Evolutionary conservation across 2,888 invertebrate species (phyloP).

Genomic region (Tetramorium bicarinatum): DNA sequence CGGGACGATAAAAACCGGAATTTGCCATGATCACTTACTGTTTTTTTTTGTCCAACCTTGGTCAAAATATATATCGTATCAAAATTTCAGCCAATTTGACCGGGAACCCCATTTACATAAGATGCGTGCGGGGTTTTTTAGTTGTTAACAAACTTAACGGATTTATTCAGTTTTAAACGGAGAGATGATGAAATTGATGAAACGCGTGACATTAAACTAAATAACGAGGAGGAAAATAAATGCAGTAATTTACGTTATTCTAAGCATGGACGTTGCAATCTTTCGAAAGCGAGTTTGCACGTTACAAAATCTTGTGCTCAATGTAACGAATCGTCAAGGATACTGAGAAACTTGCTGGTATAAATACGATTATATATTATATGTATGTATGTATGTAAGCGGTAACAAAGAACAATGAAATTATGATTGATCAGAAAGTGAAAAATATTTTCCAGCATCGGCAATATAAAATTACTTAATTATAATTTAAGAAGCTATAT

Average conservation of each 20-base stretch:
- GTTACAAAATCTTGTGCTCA: slow-evolving; percentile 1
- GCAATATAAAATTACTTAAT: neutral
- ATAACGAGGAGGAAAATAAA: neutral
- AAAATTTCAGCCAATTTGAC: no score
- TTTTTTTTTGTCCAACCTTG: no score
- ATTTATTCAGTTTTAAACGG: neutral
- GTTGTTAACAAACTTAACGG: neutral
- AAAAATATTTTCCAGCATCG: slow-evolving; percentile 1
- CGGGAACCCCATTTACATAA: no score
- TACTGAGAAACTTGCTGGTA: slow-evolving; percentile 4
- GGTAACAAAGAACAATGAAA: neutral
- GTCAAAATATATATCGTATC: no score
- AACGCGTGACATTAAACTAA: neutral
- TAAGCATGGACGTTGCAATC: slow-evolving; percentile 1
- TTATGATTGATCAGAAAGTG: neutral
- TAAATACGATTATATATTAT: neutral
- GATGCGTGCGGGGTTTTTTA: no score
- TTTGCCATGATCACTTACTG: no score
- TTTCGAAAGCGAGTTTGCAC: neutral
- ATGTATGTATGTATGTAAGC: neutral
- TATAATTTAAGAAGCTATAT: neutral
- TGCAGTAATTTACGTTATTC: neutral
- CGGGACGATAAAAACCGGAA: no score
- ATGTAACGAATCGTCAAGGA: slow-evolving; percentile 6
- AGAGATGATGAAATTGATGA: neutral